Evolutionary conservation across 2,113 vertebrate genomes (phyloP), one percentile per base, ranked within the genome.

Genomic region (Xenopus borealis): DNA sequence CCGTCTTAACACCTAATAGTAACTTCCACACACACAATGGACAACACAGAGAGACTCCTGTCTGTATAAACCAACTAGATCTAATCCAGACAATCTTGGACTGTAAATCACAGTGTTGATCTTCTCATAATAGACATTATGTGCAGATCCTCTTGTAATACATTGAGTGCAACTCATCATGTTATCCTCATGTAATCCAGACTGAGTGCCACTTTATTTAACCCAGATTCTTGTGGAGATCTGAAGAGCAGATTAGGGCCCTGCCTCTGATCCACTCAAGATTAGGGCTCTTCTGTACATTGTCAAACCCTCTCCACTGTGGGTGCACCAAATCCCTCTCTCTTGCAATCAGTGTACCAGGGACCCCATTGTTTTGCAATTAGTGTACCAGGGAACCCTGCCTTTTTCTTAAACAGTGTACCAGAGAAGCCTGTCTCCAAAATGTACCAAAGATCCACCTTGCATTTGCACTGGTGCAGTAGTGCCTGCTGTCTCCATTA

Each of bases 361-460:
- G 65, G 10, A 19, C 40, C 10, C n/a, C 44, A 11, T 47, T 19
- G 3, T 27, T 8, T n/a, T 58, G 33, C 57, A 62, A 16, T 69
- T 18, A 1, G 46, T 75, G 72, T 75, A 75, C 66, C 65, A 61
- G 72, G 66, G 44, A 52, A 57, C 30, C 63, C 53, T 16, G 23
- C 30, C 14, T 20, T 53, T 30, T 55, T 57, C 63, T 58, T 74
- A 52, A 17, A 74, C 72, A 75, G 65, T 75, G 72, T 75, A 75
- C 66, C 72, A 74, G 72, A 64, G 65, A 52, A 16, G 30, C 12
- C 72, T 16, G 55, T 50, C 62, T 66, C 33, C 33, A 12, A 30
- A 62, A 50, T 75, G 72, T 68, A 75, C 72, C 72, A 75, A 16
- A 40, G 62, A 40, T 59, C 20, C 61, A 18, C 58, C 66, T 33